A percentile compares a stretch with the other conserved stretches of the same genome.
Conservation (phyloP, 2,797 vertebrate species). For the Odontamblyopus lacepedii region DNA sequence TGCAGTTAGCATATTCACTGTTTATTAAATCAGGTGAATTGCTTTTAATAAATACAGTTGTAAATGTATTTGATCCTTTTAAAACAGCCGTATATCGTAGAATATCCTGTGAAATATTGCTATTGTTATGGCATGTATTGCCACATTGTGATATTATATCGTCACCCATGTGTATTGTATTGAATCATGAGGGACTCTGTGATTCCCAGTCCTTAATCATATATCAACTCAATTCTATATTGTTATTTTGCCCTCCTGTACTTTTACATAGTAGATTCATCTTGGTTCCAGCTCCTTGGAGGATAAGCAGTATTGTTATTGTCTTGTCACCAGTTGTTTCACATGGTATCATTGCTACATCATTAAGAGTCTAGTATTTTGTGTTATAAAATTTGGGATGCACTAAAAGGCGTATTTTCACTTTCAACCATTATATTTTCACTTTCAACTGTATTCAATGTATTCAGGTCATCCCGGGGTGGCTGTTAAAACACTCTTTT, state of each 20-base stretch:
- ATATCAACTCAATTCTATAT: background rate
- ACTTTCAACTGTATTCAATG: slow-evolving; percentile 29
- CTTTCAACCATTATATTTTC: slow-evolving; percentile 24
- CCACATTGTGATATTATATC: too few species aligned
- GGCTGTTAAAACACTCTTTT: slow-evolving; percentile 42
- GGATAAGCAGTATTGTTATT: background rate
- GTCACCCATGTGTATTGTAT: too few species aligned
- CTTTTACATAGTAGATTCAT: background rate
- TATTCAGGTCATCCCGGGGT: slow-evolving; percentile 62
- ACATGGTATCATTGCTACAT: slow-evolving; percentile 37
- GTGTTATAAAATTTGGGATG: slow-evolving; percentile 40
- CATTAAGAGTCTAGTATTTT: slow-evolving; percentile 35
- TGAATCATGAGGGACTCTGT: too few species aligned
- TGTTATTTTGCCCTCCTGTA: background rate
- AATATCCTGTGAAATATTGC: too few species aligned
- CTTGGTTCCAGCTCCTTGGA: background rate
- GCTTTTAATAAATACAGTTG: too few species aligned
- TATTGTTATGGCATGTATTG: too few species aligned
- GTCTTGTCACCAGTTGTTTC: background rate
- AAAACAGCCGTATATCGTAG: too few species aligned
- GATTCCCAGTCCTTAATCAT: background rate
- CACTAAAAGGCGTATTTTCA: slow-evolving; percentile 30
- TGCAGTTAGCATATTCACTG: too few species aligned
- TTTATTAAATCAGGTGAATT: too few species aligned
- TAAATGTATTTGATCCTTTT: too few species aligned